Conservation (phyloP, 2,888 invertebrate species). For the Pristionchus mayeri region DNA sequence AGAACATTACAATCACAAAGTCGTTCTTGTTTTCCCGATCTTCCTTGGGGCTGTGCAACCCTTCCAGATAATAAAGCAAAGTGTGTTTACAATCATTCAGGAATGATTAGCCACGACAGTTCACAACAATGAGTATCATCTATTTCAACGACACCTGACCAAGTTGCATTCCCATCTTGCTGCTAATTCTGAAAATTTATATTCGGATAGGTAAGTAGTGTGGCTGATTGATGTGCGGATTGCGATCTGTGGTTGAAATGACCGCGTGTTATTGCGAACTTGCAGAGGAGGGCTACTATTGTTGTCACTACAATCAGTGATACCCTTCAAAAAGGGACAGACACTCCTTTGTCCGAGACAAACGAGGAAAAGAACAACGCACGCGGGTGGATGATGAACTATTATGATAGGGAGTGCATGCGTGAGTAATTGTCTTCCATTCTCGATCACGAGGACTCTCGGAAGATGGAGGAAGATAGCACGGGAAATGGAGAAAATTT, state of each 20-base stretch:
- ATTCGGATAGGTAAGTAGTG: too few relatives aligned
- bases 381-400: slow-evolving; percentile 1
- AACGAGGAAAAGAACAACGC: not conserved
- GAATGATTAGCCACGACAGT: not conserved
- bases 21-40: not conserved
- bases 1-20: too few relatives aligned
- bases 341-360: not conserved
- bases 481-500: too few relatives aligned
- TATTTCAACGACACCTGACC: too few relatives aligned
- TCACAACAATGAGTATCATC: not conserved
- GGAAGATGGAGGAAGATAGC: too few relatives aligned
- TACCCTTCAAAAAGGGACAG: not conserved
- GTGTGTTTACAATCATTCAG: not conserved
- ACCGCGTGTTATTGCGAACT: too few relatives aligned
- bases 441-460: too few relatives aligned
- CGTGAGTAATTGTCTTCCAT: too few relatives aligned
- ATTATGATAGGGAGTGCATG: slow-evolving; percentile 16
- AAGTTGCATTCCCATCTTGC: too few relatives aligned
- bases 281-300: not conserved
- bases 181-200: too few relatives aligned
- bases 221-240: too few relatives aligned
- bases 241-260: too few relatives aligned
- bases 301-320: not conserved
- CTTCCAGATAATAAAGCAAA: not conserved
- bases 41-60: not conserved